A percentile compares a stretch with the other conserved stretches of the same genome.
phyloP scores from a whole-genome alignment of 1,140 invertebrate genomes.

The Telenomus remus region DNA sequence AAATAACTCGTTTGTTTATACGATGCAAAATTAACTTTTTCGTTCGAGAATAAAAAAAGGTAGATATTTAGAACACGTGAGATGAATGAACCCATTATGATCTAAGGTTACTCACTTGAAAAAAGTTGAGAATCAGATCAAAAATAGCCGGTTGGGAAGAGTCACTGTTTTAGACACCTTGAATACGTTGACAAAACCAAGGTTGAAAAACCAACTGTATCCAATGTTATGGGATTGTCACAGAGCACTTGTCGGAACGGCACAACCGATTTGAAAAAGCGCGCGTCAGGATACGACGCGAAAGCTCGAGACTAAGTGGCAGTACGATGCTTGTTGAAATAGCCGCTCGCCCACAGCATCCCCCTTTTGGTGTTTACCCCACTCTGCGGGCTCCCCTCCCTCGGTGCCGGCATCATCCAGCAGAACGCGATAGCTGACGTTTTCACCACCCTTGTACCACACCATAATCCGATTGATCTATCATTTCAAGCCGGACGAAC shows the following conservation, averaged over 20 bases:
- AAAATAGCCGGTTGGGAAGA: no score
- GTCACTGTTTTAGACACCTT: no score
- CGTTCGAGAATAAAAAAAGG: constrained; percentile 28
- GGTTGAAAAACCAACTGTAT: no score
- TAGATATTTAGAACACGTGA: not conserved
- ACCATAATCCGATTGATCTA: constrained; percentile 21
- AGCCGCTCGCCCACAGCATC: constrained; percentile 72
- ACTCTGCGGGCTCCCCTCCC: constrained; percentile 41
- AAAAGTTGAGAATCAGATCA: no score
- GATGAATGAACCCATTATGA: constrained; percentile 21
- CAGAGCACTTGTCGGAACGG: constrained; percentile 49
- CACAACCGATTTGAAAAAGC: constrained; percentile 7
- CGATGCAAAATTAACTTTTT: constrained; percentile 44
- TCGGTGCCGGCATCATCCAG: constrained; percentile 25
- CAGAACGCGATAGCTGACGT: constrained; percentile 39
- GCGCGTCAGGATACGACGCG: constrained; percentile 65
- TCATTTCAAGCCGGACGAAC: constrained; percentile 8
- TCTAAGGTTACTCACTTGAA: constrained; percentile 25
- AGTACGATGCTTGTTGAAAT: constrained; percentile 71
- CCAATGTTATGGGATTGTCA: constrained; percentile 14
- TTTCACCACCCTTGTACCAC: constrained; percentile 53
- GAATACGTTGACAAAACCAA: no score
- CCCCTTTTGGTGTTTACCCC: constrained; percentile 59
- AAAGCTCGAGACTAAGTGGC: constrained; percentile 73
- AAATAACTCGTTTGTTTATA: constrained; percentile 28